Base-by-base conservation (phyloP, 2,888 invertebrate genomes). In the Drosophila robusta region DNA sequence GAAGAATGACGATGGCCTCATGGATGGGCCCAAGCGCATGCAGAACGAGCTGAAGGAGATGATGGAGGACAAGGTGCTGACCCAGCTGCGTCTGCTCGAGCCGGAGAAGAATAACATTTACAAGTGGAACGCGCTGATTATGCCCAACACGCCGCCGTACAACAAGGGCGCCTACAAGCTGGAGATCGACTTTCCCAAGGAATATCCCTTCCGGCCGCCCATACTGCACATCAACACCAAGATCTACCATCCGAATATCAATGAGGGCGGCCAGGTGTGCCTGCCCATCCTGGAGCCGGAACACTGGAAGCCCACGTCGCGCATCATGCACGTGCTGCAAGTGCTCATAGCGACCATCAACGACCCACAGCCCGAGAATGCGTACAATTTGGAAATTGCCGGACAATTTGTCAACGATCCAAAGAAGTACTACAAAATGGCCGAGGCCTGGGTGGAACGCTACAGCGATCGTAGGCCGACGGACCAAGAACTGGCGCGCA, bases 251-350 rank as follows among this genome's bases (percentile, higher is more conserved):
- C 99, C 99, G 41, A 99, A 99, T 92, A 96, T 99, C 90, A 99
- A 99, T 93, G 99, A 99, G 92, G 99, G 98, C 89, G 99, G 99
- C 0, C 99, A 99, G 92, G 96, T 99, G 9, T 99, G 99, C 93
- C 93, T 99, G 91, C 98, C 99, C 12, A 99, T 99, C 79, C 98
- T 99, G 89, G 97, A 96, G 92, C 96, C 98, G 42, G 99, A 99
- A 92, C 98, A 99, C 93, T 99, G 99, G 99, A 99, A 99, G 93
- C 99, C 99, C 57, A 99, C 99, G 54, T 98, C 99, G 4, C 98
- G 98, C 94, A 99, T 99, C 86, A 99, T 99, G 93, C 98, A 99
- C 95, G 98, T 99, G 61, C 96, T 99, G 90, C 97, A 98, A 94
- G 96, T 99, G n/a, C 93, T 99, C 90, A 96, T 99, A 85, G 97